A percentile compares a stretch with the other conserved stretches of the same genome.
Evolutionary conservation across 2,113 vertebrate genomes (phyloP).

Genomic region (Oryctolagus cuniculus): DNA sequence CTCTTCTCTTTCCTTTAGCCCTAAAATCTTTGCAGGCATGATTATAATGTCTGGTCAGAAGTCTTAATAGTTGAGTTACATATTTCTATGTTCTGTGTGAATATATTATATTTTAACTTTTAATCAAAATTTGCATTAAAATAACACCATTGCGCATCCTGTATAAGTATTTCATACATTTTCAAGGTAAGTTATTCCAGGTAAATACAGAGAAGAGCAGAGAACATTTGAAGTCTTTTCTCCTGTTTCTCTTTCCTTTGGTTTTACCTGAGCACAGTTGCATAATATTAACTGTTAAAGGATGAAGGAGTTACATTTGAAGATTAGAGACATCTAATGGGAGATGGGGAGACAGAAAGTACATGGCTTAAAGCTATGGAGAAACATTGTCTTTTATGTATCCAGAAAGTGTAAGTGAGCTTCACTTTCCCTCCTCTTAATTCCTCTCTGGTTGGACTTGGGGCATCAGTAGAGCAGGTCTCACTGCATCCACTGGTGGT

Average conservation of each 20-base stretch:
- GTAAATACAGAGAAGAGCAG: background rate
- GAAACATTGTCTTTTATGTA: background rate
- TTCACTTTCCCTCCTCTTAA: background rate
- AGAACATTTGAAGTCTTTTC: background rate
- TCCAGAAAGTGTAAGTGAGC: background rate
- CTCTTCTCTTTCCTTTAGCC: background rate
- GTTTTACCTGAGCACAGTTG: background rate
- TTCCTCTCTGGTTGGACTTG: background rate
- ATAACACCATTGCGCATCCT: background rate
- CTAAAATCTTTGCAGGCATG: background rate
- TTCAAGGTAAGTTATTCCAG: conserved; percentile 36
- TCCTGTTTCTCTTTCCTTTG: conserved; percentile 2
- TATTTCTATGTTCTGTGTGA: background rate
- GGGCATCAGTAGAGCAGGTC: background rate
- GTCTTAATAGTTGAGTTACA: background rate
- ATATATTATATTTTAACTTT: conserved; percentile 4
- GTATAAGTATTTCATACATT: background rate
- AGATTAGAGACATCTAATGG: background rate
- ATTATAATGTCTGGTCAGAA: background rate
- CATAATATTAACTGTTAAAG: background rate
- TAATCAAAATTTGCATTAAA: conserved; percentile 28
- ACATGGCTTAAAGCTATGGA: background rate
- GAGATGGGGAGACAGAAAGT: background rate
- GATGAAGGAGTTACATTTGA: background rate
- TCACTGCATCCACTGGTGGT: background rate